Evolutionary conservation across 2,888 invertebrate genomes (phyloP).

Genomic region (Ormia ochracea): DNA sequence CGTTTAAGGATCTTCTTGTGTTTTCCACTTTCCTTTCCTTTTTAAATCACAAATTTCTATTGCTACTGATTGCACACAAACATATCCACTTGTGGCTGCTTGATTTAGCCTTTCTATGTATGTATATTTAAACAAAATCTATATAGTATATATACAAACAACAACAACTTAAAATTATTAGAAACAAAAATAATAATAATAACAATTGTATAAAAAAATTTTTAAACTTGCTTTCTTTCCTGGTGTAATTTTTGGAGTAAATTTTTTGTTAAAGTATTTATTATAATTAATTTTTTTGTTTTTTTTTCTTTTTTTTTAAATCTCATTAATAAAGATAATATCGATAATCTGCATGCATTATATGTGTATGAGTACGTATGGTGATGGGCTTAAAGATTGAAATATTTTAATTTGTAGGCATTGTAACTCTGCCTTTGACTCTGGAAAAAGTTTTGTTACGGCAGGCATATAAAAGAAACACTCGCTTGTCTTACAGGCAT

Average conservation of each 20-base stretch:
- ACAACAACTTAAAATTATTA: slow-evolving; percentile 58
- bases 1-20: slow-evolving; percentile 11
- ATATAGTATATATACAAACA: slow-evolving; percentile 51
- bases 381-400: slow-evolving; percentile 31
- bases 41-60: slow-evolving; percentile 59
- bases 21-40: neutral
- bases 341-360: slow-evolving; percentile 4
- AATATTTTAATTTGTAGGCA: neutral
- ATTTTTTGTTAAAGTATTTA: neutral
- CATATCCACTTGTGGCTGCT: neutral
- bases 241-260: slow-evolving; percentile 16
- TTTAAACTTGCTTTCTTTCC: slow-evolving; percentile 41
- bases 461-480: too few relatives aligned
- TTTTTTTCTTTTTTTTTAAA: slow-evolving; percentile 3
- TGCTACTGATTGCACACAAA: slow-evolving; percentile 49
- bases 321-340: slow-evolving; percentile 42
- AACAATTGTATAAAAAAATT: slow-evolving; percentile 35
- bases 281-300: too few relatives aligned
- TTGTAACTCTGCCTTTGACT: neutral
- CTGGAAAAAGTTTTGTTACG: neutral
- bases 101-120: neutral
- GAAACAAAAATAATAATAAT: slow-evolving; percentile 42
- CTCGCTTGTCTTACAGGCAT: too few relatives aligned
- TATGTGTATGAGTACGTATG: slow-evolving; percentile 15
- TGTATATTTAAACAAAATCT: neutral